phyloP scores from a whole-genome alignment of 2,888 invertebrate species.

The Hypsopygia costalis region DNA sequence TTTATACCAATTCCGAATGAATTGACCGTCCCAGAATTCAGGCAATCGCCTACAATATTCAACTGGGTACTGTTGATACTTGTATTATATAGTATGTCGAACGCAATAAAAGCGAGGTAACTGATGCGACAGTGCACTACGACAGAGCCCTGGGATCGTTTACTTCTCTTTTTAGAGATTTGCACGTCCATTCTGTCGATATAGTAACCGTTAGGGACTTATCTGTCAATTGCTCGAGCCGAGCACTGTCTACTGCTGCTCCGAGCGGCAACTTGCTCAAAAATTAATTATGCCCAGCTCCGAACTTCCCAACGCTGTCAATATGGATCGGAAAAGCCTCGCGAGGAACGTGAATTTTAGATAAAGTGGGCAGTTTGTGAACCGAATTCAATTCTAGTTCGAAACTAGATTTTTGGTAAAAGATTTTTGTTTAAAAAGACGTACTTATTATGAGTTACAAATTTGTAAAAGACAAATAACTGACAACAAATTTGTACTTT shows the following conservation, averaged over 20 bases:
- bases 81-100: too few relatives aligned
- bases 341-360: constrained; percentile 23
- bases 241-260: constrained; percentile 18
- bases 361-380: constrained; percentile 18
- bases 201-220: constrained; percentile 29
- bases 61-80: too few relatives aligned
- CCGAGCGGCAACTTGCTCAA: constrained; percentile 26
- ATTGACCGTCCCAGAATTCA: too few relatives aligned
- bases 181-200: constrained; percentile 39
- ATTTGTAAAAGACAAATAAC: too few relatives aligned
- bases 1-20: too few relatives aligned
- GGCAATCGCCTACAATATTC: too few relatives aligned
- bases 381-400: neutral
- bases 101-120: neutral
- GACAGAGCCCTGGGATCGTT: neutral
- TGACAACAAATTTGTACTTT: too few relatives aligned
- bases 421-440: too few relatives aligned
- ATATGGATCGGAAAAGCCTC: constrained; percentile 13
- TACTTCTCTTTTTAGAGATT: constrained; percentile 37
- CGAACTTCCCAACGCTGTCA: constrained; percentile 21
- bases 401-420: neutral
- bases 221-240: constrained; percentile 26
- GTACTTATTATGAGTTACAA: too few relatives aligned
- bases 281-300: constrained; percentile 43
- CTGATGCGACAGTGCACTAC: neutral